Base-by-base conservation (phyloP, 2,113 vertebrate genomes). In the Ondatra zibethicus region DNA sequence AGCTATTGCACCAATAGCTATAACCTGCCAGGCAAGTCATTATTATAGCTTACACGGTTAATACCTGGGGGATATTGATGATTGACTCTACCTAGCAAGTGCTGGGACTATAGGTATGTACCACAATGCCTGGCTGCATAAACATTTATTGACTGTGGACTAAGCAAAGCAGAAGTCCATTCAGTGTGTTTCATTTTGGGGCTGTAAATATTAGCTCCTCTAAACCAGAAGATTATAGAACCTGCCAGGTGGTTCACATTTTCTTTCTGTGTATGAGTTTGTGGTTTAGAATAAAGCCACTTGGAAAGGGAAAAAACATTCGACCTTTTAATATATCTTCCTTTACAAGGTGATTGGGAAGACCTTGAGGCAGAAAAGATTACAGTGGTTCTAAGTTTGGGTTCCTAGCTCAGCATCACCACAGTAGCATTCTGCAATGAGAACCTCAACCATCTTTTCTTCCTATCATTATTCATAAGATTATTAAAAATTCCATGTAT, bases 341-440 rank as follows among this genome's bases (percentile, higher is more conserved):
- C 47, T 33, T 36, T 31, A 63, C 25, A 93, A 93, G 27, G 29
- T 33, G 52, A 88, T 16, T 85, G 50, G 7, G 50, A 91, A 92
- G n/a, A 81, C 47, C n/a, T 91, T 94, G n/a, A 50, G 31, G 25
- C 77, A 78, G 16, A 47, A 45, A 95, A 42, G 33, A 77, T 12
- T 80, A 36, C 88, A 31, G 9, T 65, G 91, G 94, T 91, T 93
- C 8, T 94, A n/a, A 70, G 29, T 88, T 47, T 94, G 36, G 76
- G 29, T 88, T 47, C 0, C 45, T 68, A 88, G n/a, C 17, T 75
- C n/a, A 92, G 63, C 39, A 76, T 10, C 8, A 65, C 29, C 23
- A 45, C 33, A 65, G 5, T 14, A 63, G 12, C 19, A 84, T 82
- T 86, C 16, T 47, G 25, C 75, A 95, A 94, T 61, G 25, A 92